Percentiles rank a stretch among this genome's conserved stretches.
Conservation (phyloP, 2,888 invertebrate species). For the Morpho achilles region DNA sequence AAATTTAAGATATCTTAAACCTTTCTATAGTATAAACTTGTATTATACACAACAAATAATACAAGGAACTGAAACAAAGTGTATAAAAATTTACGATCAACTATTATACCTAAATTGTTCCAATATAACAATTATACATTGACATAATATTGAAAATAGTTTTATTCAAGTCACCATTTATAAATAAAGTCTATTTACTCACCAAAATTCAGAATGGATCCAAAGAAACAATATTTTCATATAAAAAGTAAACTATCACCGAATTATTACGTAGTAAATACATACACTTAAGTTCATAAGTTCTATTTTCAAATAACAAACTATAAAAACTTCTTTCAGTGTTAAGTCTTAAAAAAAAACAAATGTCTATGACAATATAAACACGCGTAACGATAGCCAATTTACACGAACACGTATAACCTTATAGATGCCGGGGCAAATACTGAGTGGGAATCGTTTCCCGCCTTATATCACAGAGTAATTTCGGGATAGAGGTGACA, state of each 20-base stretch:
- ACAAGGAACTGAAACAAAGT: too few species aligned
- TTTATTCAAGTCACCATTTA: too few species aligned
- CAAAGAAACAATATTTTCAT: conserved; percentile 1
- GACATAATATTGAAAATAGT: too few species aligned
- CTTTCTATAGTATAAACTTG: background rate
- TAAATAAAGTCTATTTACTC: background rate
- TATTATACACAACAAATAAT: background rate
- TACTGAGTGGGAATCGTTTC: conserved; percentile 54
- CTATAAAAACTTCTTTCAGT: background rate
- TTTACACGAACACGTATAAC: conserved; percentile 34
- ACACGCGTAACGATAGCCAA: conserved; percentile 23
- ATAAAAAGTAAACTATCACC: background rate
- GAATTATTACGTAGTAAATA: too few species aligned
- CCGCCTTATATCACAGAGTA: conserved; percentile 54
- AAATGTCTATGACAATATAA: conserved; percentile 1
- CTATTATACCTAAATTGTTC: too few species aligned
- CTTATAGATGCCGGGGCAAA: conserved; percentile 46
- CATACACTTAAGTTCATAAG: background rate
- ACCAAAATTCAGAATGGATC: background rate
- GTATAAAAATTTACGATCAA: too few species aligned
- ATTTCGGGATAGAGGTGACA: conserved; percentile 24
- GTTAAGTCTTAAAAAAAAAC: too few species aligned
- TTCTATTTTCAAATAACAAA: background rate
- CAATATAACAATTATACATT: too few species aligned
- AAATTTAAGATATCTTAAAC: background rate